Percentiles rank a stretch among this genome's conserved stretches.
Evolutionary conservation across 2,797 vertebrate genomes (phyloP).

Genomic region (Heteromormyrus szaboi): DNA sequence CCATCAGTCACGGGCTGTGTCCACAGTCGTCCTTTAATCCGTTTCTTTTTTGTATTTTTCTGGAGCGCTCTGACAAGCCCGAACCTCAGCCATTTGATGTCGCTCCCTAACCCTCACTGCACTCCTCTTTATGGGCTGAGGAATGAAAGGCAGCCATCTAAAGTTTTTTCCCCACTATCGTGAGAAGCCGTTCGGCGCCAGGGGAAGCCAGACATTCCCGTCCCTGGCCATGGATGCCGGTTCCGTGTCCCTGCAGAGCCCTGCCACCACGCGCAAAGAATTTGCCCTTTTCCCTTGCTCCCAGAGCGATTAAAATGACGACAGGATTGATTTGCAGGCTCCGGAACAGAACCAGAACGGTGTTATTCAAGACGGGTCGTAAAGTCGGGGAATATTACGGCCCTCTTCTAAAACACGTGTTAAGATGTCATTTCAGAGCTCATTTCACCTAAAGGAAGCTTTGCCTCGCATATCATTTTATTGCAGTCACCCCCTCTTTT

Average conservation of each 20-base stretch:
- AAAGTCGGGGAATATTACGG: conserved; percentile 13
- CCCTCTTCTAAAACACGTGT: conserved; percentile 18
- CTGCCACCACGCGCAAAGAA: background rate
- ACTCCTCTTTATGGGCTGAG: background rate
- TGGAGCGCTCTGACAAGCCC: background rate
- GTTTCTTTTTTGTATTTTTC: background rate
- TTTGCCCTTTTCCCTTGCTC: background rate
- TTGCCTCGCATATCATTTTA: conserved; percentile 13
- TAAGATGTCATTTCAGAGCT: conserved; percentile 21
- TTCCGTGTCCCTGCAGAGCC: background rate
- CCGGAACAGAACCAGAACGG: background rate
- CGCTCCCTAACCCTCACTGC: background rate
- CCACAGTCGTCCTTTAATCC: background rate
- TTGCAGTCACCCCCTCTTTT: conserved; percentile 10
- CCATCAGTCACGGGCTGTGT: background rate
- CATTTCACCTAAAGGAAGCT: conserved; percentile 21
- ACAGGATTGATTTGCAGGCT: conserved; percentile 7
- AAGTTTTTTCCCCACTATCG: background rate
- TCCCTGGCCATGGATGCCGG: background rate
- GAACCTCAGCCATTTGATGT: background rate
- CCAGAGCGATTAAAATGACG: background rate
- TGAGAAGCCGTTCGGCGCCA: background rate
- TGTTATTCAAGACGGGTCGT: background rate
- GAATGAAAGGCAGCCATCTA: background rate
- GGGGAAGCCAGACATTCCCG: background rate